These are phyloP conservation scores for Reticulitermes lucifugus DNA, from an alignment of 2,888 invertebrate genomes.

Conservation along the genomic window DNA sequence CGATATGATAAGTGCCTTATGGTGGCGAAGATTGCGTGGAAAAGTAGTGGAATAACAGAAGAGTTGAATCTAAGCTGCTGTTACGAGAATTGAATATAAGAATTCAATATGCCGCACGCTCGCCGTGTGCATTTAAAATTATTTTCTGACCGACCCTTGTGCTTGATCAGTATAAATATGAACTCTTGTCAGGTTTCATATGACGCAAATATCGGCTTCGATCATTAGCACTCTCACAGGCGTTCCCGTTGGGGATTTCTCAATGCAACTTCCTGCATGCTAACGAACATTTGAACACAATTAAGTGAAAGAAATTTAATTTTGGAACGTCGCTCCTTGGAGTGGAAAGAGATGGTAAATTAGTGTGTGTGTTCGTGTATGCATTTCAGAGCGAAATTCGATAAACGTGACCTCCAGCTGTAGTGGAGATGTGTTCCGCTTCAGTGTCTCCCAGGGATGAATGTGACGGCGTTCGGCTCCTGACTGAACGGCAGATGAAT, in stretches of 20 bases:
- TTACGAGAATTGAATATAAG: no score
- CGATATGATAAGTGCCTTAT: no score
- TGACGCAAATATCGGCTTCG: not conserved
- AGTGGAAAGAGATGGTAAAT: not conserved
- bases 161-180: slow-evolving; percentile 9
- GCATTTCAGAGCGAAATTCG: not conserved
- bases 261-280: not conserved
- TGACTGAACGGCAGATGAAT: no score
- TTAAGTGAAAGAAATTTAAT: slow-evolving; percentile 28
- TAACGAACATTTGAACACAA: slow-evolving; percentile 33
- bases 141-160: no score
- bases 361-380: not conserved
- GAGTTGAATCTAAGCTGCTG: no score
- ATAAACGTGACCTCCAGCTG: not conserved
- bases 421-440: no score
- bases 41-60: no score
- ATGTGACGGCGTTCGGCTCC: no score
- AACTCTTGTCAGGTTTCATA: not conserved
- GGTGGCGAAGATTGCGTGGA: no score
- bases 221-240: slow-evolving; percentile 12
- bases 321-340: not conserved
- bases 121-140: no score
- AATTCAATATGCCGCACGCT: not conserved
- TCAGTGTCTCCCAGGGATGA: no score
- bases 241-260: not conserved